Evolutionary conservation across 1,140 invertebrate species (phyloP).

Genomic region (Drosophila nannoptera): DNA sequence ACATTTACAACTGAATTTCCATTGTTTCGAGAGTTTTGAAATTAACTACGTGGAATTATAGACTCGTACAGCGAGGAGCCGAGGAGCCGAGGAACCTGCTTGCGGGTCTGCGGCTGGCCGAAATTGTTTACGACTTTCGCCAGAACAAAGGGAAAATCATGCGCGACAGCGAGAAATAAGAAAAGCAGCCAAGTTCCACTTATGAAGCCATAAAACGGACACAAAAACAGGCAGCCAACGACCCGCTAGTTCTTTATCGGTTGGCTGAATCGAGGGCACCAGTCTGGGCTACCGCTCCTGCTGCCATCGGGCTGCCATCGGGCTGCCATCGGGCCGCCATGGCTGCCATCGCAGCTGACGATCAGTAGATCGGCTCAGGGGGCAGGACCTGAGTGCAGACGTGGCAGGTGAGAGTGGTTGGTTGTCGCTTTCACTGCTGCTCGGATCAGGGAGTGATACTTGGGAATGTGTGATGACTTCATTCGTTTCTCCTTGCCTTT

Average conservation of each 20-base stretch:
- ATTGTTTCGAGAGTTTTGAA: conserved; percentile 52
- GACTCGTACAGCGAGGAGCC: conserved; percentile 2
- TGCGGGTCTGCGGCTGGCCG: conserved; percentile 7
- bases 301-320: conserved; percentile 18
- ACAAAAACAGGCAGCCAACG: conserved; percentile 53
- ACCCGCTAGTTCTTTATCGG: conserved; percentile 41
- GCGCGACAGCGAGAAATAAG: conserved; percentile 43
- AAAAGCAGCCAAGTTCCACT: conserved; percentile 72
- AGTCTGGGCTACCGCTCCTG: conserved; percentile 37
- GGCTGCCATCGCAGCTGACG: conserved; percentile 42
- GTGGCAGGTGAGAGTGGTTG: conserved; percentile 48
- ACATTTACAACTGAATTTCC: conserved; percentile 65
- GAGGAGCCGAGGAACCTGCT: conserved; percentile 15
- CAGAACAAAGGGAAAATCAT: conserved; percentile 70
- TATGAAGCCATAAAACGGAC: conserved; percentile 73
- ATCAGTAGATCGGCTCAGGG: conserved; percentile 38
- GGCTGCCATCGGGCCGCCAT: background rate
- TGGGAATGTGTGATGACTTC: conserved; percentile 71
- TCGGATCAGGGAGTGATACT: conserved; percentile 1
- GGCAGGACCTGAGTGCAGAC: conserved; percentile 20
- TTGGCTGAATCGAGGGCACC: conserved; percentile 51
- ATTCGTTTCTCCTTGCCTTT: conserved; percentile 50
- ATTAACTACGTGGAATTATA: conserved; percentile 17
- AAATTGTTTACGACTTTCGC: conserved; percentile 74
- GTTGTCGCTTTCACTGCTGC: conserved; percentile 33